Evolutionary conservation across 2,113 vertebrate species (phyloP).

Genomic region (Neolamprologus hecqui): DNA sequence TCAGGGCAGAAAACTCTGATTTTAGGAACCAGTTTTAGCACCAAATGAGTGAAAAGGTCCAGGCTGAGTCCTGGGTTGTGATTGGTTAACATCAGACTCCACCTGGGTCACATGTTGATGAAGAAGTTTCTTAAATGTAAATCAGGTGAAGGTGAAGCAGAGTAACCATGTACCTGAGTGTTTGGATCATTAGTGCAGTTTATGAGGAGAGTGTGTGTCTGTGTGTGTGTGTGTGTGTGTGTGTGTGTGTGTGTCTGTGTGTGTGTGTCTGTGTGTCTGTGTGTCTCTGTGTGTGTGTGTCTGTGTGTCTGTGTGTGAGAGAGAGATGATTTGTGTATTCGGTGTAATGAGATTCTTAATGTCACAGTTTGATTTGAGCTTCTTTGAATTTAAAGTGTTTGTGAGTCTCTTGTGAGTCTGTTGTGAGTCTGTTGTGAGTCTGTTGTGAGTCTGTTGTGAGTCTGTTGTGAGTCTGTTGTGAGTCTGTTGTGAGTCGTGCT

Average conservation of each 20-base stretch:
- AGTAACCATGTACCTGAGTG: neutral
- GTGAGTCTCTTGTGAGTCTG: too few species aligned
- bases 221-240: accelerated
- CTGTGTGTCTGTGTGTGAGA: accelerated
- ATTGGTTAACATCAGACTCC: neutral
- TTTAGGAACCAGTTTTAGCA: neutral
- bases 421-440: too few species aligned
- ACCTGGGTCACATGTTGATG: accelerated
- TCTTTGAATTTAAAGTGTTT: neutral
- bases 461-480: too few species aligned
- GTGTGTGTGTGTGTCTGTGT: accelerated
- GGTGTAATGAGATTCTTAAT: neutral
- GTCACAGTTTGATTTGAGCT: neutral
- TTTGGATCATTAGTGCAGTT: neutral
- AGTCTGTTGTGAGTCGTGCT: neutral
- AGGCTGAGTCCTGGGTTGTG: neutral
- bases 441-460: too few species aligned
- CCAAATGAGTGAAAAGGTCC: neutral
- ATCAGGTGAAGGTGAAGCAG: neutral
- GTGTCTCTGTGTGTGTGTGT: accelerated
- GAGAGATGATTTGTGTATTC: neutral
- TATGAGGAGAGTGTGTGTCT: accelerated
- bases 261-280: accelerated
- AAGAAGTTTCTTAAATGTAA: neutral
- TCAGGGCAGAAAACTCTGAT: neutral